Evolutionary conservation across 2,797 vertebrate genomes (phyloP), one percentile per base, ranked within the genome.

Genomic region (Selene dorsalis): DNA sequence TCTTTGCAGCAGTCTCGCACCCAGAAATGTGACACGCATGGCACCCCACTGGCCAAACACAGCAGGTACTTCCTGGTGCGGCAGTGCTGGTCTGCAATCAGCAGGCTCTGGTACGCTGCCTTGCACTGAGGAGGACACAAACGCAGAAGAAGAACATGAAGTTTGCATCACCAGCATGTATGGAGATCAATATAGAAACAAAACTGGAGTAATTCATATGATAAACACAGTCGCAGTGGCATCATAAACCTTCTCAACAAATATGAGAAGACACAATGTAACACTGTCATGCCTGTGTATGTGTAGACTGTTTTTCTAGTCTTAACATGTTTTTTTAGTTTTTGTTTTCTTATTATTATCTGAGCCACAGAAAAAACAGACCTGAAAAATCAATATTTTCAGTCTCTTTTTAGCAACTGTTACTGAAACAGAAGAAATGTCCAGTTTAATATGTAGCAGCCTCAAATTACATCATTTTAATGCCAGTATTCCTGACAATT

Each of bases 1-100:
- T 97, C 96, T 26, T 96, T 96, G 93, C 97, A 99, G 84, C 97
- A 98, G 77, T 99, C 97, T n/a, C 96, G 93, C 76, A 99, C 97
- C 98, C 98, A 99, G 57, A 98, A 86, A 60, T 99, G 96, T 16
- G 98, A 99, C 28, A 99, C 97, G 43, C 98, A 98, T 1, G 98
- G 97, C 60, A 99, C 96, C 0, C 97, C 98, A 75, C 97, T 96
- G 82, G 97, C 97, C 94, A 99, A 88, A 89, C 97, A 98, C 93
- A 98, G 94, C 90, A 99, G 90, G 89, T 98, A 99, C 82, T 97
- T 97, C 89, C 95, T 96, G 63, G 96, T 98, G 16, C 95, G 96
- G 87, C 98, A 98, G 30, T 98, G 97, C 90, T 97, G 97, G 92
- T 99, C 98, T 0, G 97, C 96, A 18, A 99, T 97, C 65, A 99